These are phyloP conservation scores for Oopsacas minuta DNA, from an alignment of 37 sponge, comb jelly and placozoan species.

Conservation along the genomic window DNA sequence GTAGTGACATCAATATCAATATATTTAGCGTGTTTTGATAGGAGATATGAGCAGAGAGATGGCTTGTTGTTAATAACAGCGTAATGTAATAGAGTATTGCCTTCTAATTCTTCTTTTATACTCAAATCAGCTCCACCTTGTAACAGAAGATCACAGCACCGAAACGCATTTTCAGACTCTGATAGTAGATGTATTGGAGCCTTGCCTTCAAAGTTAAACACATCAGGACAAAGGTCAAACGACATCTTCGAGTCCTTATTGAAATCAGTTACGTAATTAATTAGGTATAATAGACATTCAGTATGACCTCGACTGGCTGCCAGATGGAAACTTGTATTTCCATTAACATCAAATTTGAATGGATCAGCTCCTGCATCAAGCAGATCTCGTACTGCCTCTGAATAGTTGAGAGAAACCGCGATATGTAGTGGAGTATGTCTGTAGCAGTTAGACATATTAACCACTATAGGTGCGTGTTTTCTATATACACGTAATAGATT, in stretches of 20 bases:
- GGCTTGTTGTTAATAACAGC: not conserved
- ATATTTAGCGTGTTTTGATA: not conserved
- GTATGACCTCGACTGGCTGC: not conserved
- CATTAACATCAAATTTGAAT: not conserved
- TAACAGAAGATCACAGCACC: not conserved
- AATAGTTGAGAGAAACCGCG: not conserved
- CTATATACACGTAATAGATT: not conserved
- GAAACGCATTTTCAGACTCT: not conserved
- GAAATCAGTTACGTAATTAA: not conserved
- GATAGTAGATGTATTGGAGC: not conserved
- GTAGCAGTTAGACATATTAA: not conserved
- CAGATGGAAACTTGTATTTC: not conserved
- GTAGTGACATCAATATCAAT: not conserved
- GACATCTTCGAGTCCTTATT: not conserved
- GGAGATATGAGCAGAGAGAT: not conserved
- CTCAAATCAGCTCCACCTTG: not conserved
- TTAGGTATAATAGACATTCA: not conserved
- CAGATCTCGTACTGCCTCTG: not conserved
- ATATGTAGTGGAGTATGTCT: not conserved
- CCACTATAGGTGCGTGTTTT: not conserved
- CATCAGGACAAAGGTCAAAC: not conserved
- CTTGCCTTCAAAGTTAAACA: conserved; percentile 4
- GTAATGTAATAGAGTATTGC: not conserved
- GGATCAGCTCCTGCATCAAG: not conserved
- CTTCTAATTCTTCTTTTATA: not conserved